Evolutionary conservation across 2,113 vertebrate species (phyloP).

Genomic region (Callorhinus ursinus): DNA sequence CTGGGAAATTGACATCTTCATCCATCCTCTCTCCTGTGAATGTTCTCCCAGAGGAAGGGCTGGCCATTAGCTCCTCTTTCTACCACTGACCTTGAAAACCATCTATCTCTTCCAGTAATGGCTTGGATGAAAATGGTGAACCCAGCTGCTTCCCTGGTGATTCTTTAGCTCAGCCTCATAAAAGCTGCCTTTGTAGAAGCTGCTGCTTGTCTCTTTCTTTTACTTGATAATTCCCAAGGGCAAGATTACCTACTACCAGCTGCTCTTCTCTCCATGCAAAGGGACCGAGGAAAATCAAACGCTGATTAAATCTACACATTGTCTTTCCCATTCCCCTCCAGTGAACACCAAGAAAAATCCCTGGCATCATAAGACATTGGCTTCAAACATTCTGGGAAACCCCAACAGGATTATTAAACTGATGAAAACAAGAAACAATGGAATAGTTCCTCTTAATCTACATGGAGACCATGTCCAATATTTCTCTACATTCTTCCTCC

Average conservation of each 20-base stretch:
- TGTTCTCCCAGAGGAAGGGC: conserved; percentile 66
- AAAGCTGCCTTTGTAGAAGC: conserved; percentile 73
- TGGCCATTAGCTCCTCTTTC: conserved; percentile 68
- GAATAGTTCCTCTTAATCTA: conserved; percentile 20
- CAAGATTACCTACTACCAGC: conserved; percentile 79
- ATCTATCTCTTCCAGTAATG: conserved; percentile 78
- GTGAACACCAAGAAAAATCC: conserved; percentile 63
- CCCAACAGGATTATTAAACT: conserved; percentile 46
- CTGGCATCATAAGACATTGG: background rate
- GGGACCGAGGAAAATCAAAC: conserved; percentile 69
- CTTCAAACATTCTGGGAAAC: conserved; percentile 46
- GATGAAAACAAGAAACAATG: conserved; percentile 54
- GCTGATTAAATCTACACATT: conserved; percentile 69
- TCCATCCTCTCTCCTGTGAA: conserved; percentile 49
- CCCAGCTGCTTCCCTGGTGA: conserved; percentile 78
- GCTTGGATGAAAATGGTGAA: conserved; percentile 75
- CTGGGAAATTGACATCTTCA: conserved; percentile 72
- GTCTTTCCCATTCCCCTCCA: conserved; percentile 25
- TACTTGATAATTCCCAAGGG: conserved; percentile 78
- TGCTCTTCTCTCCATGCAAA: conserved; percentile 70
- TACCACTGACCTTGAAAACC: conserved; percentile 69
- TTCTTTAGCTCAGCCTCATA: conserved; percentile 67
- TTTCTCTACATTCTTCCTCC: background rate
- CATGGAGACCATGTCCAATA: background rate
- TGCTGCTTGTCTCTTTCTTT: conserved; percentile 66